Evolutionary conservation across 2,113 vertebrate genomes (phyloP).

Genomic region (Mugil cephalus): DNA sequence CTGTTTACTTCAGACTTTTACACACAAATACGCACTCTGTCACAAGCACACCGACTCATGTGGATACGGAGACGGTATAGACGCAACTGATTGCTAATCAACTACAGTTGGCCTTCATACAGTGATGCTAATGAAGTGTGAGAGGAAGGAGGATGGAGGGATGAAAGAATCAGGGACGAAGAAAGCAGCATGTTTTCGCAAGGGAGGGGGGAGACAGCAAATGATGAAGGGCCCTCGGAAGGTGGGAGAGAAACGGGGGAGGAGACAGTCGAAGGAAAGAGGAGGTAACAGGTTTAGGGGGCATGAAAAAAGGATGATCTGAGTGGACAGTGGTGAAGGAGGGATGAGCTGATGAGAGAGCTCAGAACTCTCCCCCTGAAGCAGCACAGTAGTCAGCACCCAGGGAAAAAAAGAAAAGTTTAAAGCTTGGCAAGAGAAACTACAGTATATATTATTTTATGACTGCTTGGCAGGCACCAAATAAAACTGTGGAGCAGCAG

Average conservation of each 20-base stretch:
- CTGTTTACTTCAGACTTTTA: background rate
- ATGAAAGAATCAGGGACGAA: background rate
- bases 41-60: background rate
- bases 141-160: background rate
- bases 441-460: background rate
- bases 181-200: background rate
- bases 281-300: too few species aligned
- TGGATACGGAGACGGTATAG: background rate
- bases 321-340: background rate
- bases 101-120: conserved; percentile 17
- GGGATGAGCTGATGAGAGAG: background rate
- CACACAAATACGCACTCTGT: background rate
- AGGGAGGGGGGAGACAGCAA: background rate
- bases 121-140: conserved; percentile 44
- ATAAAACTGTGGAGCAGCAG: too few species aligned
- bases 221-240: background rate
- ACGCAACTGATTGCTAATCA: conserved; percentile 26
- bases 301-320: background rate
- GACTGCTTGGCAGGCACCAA: background rate
- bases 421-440: too few species aligned
- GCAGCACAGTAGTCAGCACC: background rate
- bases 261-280: background rate
- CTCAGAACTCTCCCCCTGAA: background rate
- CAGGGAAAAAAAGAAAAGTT: background rate
- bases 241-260: background rate